phyloP scores from a whole-genome alignment of 2,797 vertebrate genomes.

The Hemibagrus guttatus region DNA sequence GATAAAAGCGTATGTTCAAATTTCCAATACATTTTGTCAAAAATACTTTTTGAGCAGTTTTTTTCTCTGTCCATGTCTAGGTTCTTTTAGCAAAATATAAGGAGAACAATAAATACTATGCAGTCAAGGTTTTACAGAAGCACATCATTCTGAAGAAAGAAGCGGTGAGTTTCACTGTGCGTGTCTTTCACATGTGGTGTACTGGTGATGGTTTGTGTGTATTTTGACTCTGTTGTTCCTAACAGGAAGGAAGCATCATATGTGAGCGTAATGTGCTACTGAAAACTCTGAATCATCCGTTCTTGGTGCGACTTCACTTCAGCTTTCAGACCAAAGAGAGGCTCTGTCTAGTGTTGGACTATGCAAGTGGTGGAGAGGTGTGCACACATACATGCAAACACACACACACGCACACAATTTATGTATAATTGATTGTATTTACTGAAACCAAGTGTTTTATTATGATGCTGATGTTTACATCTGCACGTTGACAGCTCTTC shows the following conservation, averaged over 20 bases:
- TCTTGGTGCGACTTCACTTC: slow-evolving; percentile 80
- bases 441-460: background rate
- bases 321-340: slow-evolving; percentile 78
- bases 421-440: background rate
- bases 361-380: slow-evolving; percentile 80
- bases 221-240: slow-evolving; percentile 39
- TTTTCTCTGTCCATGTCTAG: slow-evolving; percentile 54
- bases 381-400: slow-evolving; percentile 15
- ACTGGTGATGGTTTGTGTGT: background rate
- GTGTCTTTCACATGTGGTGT: background rate
- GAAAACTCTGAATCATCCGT: slow-evolving; percentile 78
- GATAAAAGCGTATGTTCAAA: background rate
- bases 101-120: slow-evolving; percentile 70
- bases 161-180: slow-evolving; percentile 62
- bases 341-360: slow-evolving; percentile 81
- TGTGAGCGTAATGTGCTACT: slow-evolving; percentile 77
- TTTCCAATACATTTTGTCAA: background rate
- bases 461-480: background rate
- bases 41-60: background rate
- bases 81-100: slow-evolving; percentile 77
- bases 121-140: slow-evolving; percentile 78
- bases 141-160: slow-evolving; percentile 73
- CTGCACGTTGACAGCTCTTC: slow-evolving; percentile 69
- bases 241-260: slow-evolving; percentile 78
- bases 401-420: background rate